phyloP scores from a whole-genome alignment of 2,888 invertebrate genomes.

The Orchestes rusci region DNA sequence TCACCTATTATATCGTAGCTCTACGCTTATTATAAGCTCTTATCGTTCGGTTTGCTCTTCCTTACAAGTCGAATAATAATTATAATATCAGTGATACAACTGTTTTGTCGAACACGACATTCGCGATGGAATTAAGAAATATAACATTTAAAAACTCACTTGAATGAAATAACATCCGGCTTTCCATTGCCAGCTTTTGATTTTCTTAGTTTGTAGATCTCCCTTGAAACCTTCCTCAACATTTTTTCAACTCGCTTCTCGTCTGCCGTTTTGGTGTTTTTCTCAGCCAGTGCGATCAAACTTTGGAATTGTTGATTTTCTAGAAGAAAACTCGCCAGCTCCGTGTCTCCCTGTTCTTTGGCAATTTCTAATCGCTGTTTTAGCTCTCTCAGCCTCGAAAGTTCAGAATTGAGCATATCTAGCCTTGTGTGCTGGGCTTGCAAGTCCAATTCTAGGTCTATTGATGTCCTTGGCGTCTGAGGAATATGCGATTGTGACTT shows the following conservation, averaged over 20 bases:
- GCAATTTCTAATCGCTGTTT: conserved; percentile 79
- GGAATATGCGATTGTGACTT: conserved; percentile 49
- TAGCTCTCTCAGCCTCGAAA: conserved; percentile 70
- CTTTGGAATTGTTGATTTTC: conserved; percentile 82
- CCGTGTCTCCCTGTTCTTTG: conserved; percentile 72
- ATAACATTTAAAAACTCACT: conserved; percentile 52
- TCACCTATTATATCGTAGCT: neutral
- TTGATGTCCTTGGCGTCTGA: conserved; percentile 65
- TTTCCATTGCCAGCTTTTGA: conserved; percentile 81
- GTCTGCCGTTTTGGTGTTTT: conserved; percentile 50
- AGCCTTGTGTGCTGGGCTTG: conserved; percentile 85
- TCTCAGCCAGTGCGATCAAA: conserved; percentile 55
- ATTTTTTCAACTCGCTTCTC: conserved; percentile 71
- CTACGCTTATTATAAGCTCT: neutral
- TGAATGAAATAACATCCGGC: conserved; percentile 87
- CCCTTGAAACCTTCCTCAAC: conserved; percentile 80
- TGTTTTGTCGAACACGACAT: neutral
- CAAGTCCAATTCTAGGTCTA: conserved; percentile 86
- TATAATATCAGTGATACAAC: too few species aligned
- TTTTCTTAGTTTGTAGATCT: conserved; percentile 84
- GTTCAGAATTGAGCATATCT: conserved; percentile 76
- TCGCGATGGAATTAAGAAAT: neutral
- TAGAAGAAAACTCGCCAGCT: conserved; percentile 77
- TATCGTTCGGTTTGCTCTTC: neutral
- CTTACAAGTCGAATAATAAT: too few species aligned